Conservation (phyloP, 2,888 invertebrate species). For the Silvanus unidentatus region DNA sequence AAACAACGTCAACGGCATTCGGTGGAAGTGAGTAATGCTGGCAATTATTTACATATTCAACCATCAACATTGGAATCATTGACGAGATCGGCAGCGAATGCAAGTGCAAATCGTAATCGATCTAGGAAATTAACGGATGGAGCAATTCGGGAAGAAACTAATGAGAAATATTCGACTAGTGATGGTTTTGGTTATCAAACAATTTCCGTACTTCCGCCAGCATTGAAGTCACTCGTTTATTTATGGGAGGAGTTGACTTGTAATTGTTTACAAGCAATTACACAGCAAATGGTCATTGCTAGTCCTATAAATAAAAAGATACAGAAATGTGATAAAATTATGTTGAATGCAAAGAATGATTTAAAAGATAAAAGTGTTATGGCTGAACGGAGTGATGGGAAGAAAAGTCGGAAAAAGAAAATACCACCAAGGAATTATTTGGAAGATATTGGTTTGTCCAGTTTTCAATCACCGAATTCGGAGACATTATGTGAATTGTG, state of each 20-base stretch:
- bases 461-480: slow-evolving; percentile 32
- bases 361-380: slow-evolving; percentile 43
- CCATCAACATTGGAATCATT: slow-evolving; percentile 72
- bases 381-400: slow-evolving; percentile 45
- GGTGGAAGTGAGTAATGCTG: slow-evolving; percentile 70
- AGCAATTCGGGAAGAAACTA: slow-evolving; percentile 53
- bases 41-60: slow-evolving; percentile 70
- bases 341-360: slow-evolving; percentile 32
- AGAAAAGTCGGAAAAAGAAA: slow-evolving; percentile 57
- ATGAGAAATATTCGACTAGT: slow-evolving; percentile 36
- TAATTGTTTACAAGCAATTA: slow-evolving; percentile 61
- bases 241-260: slow-evolving; percentile 83
- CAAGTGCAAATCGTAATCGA: slow-evolving; percentile 62
- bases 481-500: slow-evolving; percentile 76
- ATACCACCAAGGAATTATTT: slow-evolving; percentile 42
- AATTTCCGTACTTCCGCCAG: slow-evolving; percentile 77
- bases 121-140: slow-evolving; percentile 42
- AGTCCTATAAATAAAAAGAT: slow-evolving; percentile 47
- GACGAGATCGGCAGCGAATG: slow-evolving; percentile 72
- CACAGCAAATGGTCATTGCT: slow-evolving; percentile 56
- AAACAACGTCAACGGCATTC: slow-evolving; percentile 75
- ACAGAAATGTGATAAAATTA: slow-evolving; percentile 33
- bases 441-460: slow-evolving; percentile 39
- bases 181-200: slow-evolving; percentile 49
- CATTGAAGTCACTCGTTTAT: slow-evolving; percentile 78